Conservation (phyloP, 1,140 invertebrate species). For the Zaprionus gabonicus region DNA sequence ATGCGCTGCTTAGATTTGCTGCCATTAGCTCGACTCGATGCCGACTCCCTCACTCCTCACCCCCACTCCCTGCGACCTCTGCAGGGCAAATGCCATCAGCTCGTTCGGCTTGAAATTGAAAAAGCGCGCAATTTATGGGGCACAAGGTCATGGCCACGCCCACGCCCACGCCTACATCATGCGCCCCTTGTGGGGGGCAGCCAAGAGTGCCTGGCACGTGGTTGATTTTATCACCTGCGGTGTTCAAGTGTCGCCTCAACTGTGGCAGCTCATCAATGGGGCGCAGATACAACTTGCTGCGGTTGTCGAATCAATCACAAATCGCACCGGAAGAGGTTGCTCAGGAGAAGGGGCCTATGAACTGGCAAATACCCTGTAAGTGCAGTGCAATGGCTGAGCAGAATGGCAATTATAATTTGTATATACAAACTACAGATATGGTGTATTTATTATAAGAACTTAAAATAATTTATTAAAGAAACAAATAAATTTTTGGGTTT, state of each 20-base stretch:
- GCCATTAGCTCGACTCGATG: slow-evolving; percentile 51
- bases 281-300: slow-evolving; percentile 11
- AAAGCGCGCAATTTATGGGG: slow-evolving; percentile 58
- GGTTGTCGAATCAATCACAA: slow-evolving; percentile 31
- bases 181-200: neutral
- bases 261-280: slow-evolving; percentile 64
- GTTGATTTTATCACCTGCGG: slow-evolving; percentile 26
- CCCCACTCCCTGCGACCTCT: neutral
- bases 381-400: neutral
- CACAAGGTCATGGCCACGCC: slow-evolving; percentile 7
- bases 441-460: too few relatives aligned
- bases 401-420: neutral
- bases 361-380: neutral
- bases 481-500: too few relatives aligned
- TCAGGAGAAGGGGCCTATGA: neutral
- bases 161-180: neutral
- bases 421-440: neutral
- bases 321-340: slow-evolving; percentile 18
- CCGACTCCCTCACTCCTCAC: neutral
- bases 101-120: slow-evolving; percentile 63
- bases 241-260: slow-evolving; percentile 48
- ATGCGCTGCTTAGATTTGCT: slow-evolving; percentile 66
- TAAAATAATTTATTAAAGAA: too few relatives aligned
- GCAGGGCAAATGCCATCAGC: slow-evolving; percentile 51
- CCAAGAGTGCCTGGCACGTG: slow-evolving; percentile 4